Conservation (phyloP, 2,888 invertebrate species). For the Nomada lathburiana region DNA sequence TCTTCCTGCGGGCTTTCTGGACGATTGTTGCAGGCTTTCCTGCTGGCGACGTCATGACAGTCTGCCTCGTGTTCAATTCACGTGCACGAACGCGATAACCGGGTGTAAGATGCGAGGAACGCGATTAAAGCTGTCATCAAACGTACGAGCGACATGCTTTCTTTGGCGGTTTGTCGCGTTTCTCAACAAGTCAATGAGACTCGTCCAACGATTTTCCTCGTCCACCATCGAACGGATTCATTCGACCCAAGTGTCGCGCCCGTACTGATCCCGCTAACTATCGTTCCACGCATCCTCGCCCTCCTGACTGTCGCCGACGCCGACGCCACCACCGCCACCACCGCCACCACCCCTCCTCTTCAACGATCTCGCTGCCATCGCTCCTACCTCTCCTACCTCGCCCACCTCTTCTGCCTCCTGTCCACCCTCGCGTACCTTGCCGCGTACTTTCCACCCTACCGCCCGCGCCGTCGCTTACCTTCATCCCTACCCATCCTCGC, state of each 20-base stretch:
- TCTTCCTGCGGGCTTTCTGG: slow-evolving; percentile 92
- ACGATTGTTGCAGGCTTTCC: slow-evolving; percentile 81
- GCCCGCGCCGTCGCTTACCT: slow-evolving; percentile 11
- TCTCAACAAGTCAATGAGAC: slow-evolving; percentile 13
- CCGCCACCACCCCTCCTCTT: slow-evolving; percentile 3
- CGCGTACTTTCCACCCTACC: not conserved
- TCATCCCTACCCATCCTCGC: slow-evolving; percentile 7
- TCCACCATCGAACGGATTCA: slow-evolving; percentile 69
- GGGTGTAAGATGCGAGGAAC: slow-evolving; percentile 75
- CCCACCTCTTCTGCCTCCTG: not conserved
- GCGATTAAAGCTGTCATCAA: slow-evolving; percentile 17
- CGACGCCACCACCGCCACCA: not conserved
- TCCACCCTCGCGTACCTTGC: not conserved
- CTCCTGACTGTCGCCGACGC: slow-evolving; percentile 25
- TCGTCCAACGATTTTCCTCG: slow-evolving; percentile 9
- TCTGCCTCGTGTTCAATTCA: slow-evolving; percentile 54
- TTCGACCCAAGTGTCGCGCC: slow-evolving; percentile 79
- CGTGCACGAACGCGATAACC: slow-evolving; percentile 51
- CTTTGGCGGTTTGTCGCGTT: not conserved
- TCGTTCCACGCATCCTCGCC: slow-evolving; percentile 51
- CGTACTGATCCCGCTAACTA: slow-evolving; percentile 74
- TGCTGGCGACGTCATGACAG: slow-evolving; percentile 80
- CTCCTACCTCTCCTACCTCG: not conserved
- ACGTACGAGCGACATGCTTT: slow-evolving; percentile 32
- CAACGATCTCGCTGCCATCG: no score